Percentiles rank a stretch among this genome's conserved stretches.
Evolutionary conservation across 92 coral and sea anemone genomes (phyloP).

Genomic region (Phenganax stokvisi): DNA sequence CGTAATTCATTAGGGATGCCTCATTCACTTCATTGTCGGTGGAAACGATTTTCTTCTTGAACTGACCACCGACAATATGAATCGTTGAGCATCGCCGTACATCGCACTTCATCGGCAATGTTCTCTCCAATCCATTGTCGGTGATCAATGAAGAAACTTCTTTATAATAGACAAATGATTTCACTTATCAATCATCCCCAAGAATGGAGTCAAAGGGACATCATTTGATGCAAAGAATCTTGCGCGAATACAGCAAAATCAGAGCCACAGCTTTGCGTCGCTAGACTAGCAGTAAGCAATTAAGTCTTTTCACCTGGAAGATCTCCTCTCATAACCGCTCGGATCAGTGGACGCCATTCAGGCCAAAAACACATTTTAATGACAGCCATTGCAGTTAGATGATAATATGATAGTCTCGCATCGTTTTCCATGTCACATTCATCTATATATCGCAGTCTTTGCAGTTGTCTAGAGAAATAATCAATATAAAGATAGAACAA

Average conservation of each 20-base stretch:
- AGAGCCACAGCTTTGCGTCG: too few relatives aligned
- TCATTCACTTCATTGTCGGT: not conserved
- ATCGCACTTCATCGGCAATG: too few relatives aligned
- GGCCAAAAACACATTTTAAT: slow-evolving; percentile 72
- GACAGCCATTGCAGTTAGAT: slow-evolving; percentile 70
- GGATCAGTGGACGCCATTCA: slow-evolving; percentile 61
- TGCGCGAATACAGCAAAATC: too few relatives aligned
- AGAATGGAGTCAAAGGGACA: too few relatives aligned
- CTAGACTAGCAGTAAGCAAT: not conserved
- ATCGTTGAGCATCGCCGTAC: too few relatives aligned
- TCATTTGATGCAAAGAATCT: too few relatives aligned
- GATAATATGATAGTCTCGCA: slow-evolving; percentile 56
- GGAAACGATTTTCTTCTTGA: not conserved
- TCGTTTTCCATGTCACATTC: slow-evolving; percentile 72
- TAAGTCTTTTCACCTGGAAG: slow-evolving; percentile 49
- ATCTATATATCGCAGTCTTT: slow-evolving; percentile 77
- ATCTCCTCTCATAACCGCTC: slow-evolving; percentile 80
- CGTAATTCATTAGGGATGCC: too few relatives aligned
- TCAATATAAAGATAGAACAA: not conserved
- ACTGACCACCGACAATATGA: too few relatives aligned
- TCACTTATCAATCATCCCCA: too few relatives aligned
- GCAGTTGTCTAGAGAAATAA: slow-evolving; percentile 56
- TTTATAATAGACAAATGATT: too few relatives aligned
- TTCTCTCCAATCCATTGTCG: too few relatives aligned
- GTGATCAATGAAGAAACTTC: too few relatives aligned